Base-by-base conservation (phyloP, 2,113 vertebrate genomes). In the Onychorhynchus coronatus region DNA sequence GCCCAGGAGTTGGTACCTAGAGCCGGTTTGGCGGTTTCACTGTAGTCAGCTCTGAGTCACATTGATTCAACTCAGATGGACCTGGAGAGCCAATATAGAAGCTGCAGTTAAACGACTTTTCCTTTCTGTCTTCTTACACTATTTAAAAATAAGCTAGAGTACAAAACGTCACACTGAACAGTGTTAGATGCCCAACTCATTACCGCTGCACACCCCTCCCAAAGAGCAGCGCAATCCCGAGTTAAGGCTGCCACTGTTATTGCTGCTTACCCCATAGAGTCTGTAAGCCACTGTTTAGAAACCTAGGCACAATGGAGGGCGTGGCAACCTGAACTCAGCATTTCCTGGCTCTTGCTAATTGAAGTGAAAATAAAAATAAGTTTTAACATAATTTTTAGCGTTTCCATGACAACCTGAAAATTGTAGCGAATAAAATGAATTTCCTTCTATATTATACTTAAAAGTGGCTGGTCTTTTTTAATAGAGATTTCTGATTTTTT, bases 401-500 rank as follows among this genome's bases (percentile, higher is more conserved):
- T 82, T 55, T 84, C 85, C 30, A 63, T 89, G 96, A 97, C 73
- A 88, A 97, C 72, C 88, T 94, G 78, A 97, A 98, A 97, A 98
- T 86, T 70, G 94, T 79, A 78, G 82, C 46, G 85, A 97, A 90
- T 93, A 93, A 97, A 96, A 94, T 67, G 50, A 77, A 67, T 85
- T 94, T 97, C 94, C 85, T 78, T 91, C 86, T 85, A 56, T 89
- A 91, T 92, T 91, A 88, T 61, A 78, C 70, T 88, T 96, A 95
- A 97, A 91, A 91, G 78, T 96, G 91, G 95, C 90, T 92, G 91
- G 92, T 90, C 63, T 96, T 95, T 95, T 95, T 94, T 74, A 97
- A 97, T 91, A 97, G 92, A 95, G 93, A 76, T 97, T 94, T 96
- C 85, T 93, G 88, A 83, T 91, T 94, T 97, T 97, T 97, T 96